These are phyloP conservation scores for Hydropsyche tenuis DNA, from an alignment of 1,140 invertebrate genomes.

Conservation along the genomic window DNA sequence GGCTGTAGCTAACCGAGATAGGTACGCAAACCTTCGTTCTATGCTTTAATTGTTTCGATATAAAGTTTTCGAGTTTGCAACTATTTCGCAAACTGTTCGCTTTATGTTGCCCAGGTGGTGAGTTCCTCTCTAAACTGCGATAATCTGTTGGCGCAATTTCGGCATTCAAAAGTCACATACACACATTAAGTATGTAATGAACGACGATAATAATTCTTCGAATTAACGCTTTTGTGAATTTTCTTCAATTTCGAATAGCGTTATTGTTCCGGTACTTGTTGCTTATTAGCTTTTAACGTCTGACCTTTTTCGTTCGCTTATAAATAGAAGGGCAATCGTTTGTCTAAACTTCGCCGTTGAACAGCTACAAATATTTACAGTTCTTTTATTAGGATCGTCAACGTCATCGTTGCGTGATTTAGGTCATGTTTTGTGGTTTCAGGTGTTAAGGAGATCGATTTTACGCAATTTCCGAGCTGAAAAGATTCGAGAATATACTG, in stretches of 20 bases:
- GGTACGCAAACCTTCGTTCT: too few relatives aligned
- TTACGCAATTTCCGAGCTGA: too few relatives aligned
- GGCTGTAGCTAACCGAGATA: too few relatives aligned
- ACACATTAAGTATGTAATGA: not conserved
- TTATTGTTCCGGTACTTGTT: not conserved
- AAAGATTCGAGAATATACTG: too few relatives aligned
- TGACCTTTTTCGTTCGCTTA: slow-evolving; percentile 10
- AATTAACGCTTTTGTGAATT: too few relatives aligned
- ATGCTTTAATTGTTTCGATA: not conserved
- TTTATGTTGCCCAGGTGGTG: not conserved
- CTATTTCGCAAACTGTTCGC: not conserved
- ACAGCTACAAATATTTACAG: not conserved
- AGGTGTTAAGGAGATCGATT: too few relatives aligned
- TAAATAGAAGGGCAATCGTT: slow-evolving; percentile 1
- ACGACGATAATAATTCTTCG: too few relatives aligned
- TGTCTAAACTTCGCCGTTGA: not conserved
- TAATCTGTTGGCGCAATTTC: not conserved
- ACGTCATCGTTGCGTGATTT: not conserved
- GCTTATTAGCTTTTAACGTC: not conserved
- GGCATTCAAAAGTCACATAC: not conserved
- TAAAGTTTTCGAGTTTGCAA: not conserved
- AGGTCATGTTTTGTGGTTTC: too few relatives aligned
- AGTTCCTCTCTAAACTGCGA: not conserved
- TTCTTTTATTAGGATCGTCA: slow-evolving; percentile 5
- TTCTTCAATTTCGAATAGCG: too few relatives aligned